Conservation (phyloP, 2,113 vertebrate species). For the Ciconia maguari region DNA sequence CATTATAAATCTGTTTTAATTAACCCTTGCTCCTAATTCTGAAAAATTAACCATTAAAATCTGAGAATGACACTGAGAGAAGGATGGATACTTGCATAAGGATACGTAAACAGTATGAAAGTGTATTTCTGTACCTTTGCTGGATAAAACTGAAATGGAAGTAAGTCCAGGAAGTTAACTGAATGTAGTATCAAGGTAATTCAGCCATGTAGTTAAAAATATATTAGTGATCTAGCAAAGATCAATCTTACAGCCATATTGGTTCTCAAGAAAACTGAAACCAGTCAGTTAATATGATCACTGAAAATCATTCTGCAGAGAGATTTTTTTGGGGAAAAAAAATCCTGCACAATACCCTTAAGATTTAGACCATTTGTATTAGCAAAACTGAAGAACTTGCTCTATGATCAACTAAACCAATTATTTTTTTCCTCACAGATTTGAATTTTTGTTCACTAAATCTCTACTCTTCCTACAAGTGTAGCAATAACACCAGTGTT, state of each 20-base stretch:
- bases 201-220: not conserved
- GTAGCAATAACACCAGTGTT: not conserved
- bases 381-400: not conserved
- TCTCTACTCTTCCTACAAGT: not conserved
- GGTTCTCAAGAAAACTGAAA: not conserved
- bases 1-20: not conserved
- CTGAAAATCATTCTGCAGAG: not conserved
- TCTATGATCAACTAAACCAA: not conserved
- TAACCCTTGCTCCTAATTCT: not conserved
- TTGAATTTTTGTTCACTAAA: not conserved
- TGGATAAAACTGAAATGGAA: not conserved
- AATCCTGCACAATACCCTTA: not conserved
- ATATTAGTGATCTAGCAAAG: not conserved
- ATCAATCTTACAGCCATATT: not conserved
- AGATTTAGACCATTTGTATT: not conserved
- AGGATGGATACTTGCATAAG: not conserved
- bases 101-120: not conserved
- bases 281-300: not conserved
- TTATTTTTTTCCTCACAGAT: not conserved
- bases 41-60: not conserved
- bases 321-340: not conserved
- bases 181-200: not conserved
- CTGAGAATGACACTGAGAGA: not conserved
- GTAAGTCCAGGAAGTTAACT: not conserved
- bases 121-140: not conserved